Percentiles rank a stretch among this genome's conserved stretches.
Conservation (phyloP, 2,888 invertebrate genomes). For the Synergus umbraculus region DNA sequence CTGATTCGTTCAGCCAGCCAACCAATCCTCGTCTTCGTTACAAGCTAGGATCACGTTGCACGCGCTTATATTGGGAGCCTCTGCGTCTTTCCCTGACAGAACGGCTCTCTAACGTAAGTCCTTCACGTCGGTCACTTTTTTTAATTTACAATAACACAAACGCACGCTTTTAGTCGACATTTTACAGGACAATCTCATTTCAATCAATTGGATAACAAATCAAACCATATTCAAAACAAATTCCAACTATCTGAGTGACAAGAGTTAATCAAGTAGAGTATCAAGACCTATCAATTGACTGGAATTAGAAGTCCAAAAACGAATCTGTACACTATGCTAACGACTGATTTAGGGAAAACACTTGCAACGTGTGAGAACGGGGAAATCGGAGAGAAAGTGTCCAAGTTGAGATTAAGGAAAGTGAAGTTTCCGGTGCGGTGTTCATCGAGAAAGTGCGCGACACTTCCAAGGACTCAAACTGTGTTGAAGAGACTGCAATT, state of each 20-base stretch:
- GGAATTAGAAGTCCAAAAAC: not conserved
- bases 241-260: not conserved
- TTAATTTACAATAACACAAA: slow-evolving; percentile 24
- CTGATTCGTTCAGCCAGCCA: slow-evolving; percentile 76
- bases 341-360: not conserved
- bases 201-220: not conserved
- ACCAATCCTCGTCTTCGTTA: slow-evolving; percentile 78
- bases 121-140: slow-evolving; percentile 69
- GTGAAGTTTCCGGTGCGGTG: slow-evolving; percentile 28
- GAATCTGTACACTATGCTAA: not conserved
- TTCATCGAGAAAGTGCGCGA: slow-evolving; percentile 17
- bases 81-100: slow-evolving; percentile 91
- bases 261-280: not conserved
- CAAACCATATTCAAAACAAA: not conserved
- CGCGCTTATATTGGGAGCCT: slow-evolving; percentile 87
- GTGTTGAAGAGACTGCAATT: not conserved
- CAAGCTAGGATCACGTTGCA: slow-evolving; percentile 87
- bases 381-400: slow-evolving; percentile 17
- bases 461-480: slow-evolving; percentile 3
- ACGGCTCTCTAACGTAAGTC: slow-evolving; percentile 98
- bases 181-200: not conserved
- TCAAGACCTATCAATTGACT: not conserved
- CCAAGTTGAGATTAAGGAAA: not conserved
- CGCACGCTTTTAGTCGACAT: slow-evolving; percentile 1
- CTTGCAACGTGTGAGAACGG: slow-evolving; percentile 31